A percentile compares a stretch with the other conserved stretches of the same genome.
Evolutionary conservation across 2,797 vertebrate genomes (phyloP).

Genomic region (Phalanger gymnotis): DNA sequence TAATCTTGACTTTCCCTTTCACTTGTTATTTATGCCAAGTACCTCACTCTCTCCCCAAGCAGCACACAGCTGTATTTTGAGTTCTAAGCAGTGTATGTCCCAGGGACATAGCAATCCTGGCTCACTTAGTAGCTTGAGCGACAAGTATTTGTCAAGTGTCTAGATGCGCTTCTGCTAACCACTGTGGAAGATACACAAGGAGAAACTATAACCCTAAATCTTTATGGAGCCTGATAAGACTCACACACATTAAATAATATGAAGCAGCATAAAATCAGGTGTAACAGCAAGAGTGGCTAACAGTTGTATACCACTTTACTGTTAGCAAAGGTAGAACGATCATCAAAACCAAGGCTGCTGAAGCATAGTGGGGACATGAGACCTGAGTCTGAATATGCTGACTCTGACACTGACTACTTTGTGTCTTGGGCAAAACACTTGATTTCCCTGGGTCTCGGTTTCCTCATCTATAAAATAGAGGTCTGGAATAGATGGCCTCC

Average conservation of each 20-base stretch:
- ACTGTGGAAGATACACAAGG: background rate
- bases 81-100: constrained; percentile 19
- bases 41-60: background rate
- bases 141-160: background rate
- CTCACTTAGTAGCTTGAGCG: background rate
- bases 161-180: background rate
- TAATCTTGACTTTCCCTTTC: background rate
- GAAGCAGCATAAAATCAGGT: background rate
- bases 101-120: background rate
- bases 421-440: too few relatives aligned
- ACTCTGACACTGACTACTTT: too few relatives aligned
- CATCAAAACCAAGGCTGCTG: too few relatives aligned
- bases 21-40: constrained; percentile 20
- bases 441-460: too few relatives aligned
- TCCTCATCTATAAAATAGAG: too few relatives aligned
- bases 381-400: too few relatives aligned
- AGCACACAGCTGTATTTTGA: constrained; percentile 22
- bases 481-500: too few relatives aligned
- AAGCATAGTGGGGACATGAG: too few relatives aligned
- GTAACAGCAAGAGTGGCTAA: too few relatives aligned
- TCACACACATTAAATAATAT: background rate
- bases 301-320: too few relatives aligned
- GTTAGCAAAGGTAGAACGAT: too few relatives aligned
- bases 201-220: background rate
- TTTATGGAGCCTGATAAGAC: background rate